Conservation (phyloP, 2,113 vertebrate species). For the Brachypteracias leptosomus region DNA sequence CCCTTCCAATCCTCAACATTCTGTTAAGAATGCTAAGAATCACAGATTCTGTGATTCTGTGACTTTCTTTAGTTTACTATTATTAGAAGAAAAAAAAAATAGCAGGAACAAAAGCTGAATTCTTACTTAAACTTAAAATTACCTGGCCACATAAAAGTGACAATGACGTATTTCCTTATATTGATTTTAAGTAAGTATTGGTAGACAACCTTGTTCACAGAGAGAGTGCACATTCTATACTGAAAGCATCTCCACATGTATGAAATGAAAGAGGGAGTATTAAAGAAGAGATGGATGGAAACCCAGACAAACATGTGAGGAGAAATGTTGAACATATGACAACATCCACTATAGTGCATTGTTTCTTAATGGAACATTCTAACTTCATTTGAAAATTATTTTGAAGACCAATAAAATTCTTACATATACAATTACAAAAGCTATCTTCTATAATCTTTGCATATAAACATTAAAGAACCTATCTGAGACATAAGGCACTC, state of each 20-base stretch:
- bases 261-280: background rate
- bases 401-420: background rate
- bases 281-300: background rate
- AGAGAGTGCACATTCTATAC: background rate
- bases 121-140: background rate
- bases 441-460: background rate
- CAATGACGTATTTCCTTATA: background rate
- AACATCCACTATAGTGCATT: background rate
- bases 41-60: too few species aligned
- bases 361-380: background rate
- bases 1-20: too few species aligned
- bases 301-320: background rate
- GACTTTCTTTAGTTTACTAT: background rate
- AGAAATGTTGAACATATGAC: background rate
- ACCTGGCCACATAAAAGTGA: background rate
- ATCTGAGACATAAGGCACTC: background rate
- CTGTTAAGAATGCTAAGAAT: too few species aligned
- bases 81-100: background rate
- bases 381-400: background rate
- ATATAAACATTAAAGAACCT: background rate
- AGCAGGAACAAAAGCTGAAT: background rate
- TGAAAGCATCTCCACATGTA: accelerated
- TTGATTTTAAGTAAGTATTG: background rate
- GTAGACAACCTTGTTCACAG: background rate
- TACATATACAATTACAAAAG: background rate